A percentile compares a stretch with the other conserved stretches of the same genome.
Evolutionary conservation across 1,140 invertebrate species (phyloP).

Genomic region (Coelopa frigida): DNA sequence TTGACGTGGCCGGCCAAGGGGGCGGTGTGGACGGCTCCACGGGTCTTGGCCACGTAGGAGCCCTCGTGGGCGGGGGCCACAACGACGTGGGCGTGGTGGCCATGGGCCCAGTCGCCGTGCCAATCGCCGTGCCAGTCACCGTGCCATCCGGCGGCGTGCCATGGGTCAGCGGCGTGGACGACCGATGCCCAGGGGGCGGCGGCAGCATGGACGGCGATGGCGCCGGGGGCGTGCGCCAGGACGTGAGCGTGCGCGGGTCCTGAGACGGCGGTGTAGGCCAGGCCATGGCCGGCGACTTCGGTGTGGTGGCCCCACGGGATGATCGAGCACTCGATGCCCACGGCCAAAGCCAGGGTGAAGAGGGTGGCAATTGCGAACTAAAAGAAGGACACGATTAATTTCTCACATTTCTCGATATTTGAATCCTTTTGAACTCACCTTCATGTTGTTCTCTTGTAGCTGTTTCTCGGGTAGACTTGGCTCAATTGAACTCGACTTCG

Average conservation of each 20-base stretch:
- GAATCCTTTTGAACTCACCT: constrained; percentile 12
- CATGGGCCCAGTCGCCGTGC: constrained; percentile 32
- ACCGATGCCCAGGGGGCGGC: too few species aligned
- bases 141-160: too few species aligned
- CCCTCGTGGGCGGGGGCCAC: constrained; percentile 21
- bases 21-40: constrained; percentile 48
- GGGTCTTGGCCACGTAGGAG: constrained; percentile 48
- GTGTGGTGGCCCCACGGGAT: constrained; percentile 3
- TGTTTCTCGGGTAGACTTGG: constrained; percentile 2
- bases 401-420: background rate
- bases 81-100: constrained; percentile 15
- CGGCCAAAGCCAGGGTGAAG: constrained; percentile 39
- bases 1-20: constrained; percentile 45
- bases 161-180: too few species aligned
- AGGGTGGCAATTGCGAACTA: constrained; percentile 34
- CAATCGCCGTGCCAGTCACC: constrained; percentile 21
- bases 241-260: constrained; percentile 16
- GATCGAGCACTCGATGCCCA: constrained; percentile 40
- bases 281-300: constrained; percentile 19
- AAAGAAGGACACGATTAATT: background rate
- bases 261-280: constrained; percentile 32
- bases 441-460: constrained; percentile 12
- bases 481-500: constrained; percentile 12
- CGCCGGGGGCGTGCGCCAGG: constrained; percentile 17
- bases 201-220: background rate